These are phyloP conservation scores for Lepisosteus oculatus DNA, from an alignment of 2,113 vertebrate genomes.

Conservation along the genomic window DNA sequence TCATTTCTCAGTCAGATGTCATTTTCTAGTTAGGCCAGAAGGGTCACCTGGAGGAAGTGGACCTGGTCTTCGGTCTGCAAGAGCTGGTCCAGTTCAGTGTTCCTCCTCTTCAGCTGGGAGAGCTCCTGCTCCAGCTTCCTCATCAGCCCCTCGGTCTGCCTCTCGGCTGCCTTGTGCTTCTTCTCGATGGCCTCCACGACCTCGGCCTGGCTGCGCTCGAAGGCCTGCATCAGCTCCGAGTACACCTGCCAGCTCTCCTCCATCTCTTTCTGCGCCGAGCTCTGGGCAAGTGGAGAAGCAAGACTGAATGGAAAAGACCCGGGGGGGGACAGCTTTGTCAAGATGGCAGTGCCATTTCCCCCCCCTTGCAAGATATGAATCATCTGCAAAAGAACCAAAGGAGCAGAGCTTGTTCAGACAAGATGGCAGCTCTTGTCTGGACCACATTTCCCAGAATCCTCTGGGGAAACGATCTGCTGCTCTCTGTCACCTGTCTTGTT, in stretches of 20 bases:
- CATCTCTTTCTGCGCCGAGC: conserved; percentile 62
- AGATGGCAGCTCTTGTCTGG: no score
- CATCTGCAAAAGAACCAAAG: not conserved
- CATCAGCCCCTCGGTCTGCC: conserved; percentile 57
- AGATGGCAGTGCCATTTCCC: no score
- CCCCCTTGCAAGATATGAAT: not conserved
- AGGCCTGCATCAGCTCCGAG: conserved; percentile 59
- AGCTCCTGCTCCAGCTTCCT: conserved; percentile 64
- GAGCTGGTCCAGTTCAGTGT: conserved; percentile 57
- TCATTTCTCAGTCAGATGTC: no score
- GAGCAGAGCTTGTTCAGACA: no score
- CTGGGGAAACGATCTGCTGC: no score
- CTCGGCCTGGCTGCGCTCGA: conserved; percentile 71
- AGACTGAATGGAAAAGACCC: not conserved
- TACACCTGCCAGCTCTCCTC: conserved; percentile 74
- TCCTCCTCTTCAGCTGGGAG: conserved; percentile 54
- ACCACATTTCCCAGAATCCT: no score
- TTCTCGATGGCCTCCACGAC: conserved; percentile 61
- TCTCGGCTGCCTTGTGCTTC: conserved; percentile 53
- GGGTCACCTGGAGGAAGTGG: conserved; percentile 62
- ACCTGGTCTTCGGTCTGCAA: conserved; percentile 55
- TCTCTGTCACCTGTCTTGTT: not conserved
- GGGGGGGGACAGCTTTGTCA: no score
- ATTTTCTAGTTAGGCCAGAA: not conserved
- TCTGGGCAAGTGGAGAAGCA: conserved; percentile 32